phyloP scores from a whole-genome alignment of 1,140 invertebrate genomes.

The Matsumurasca onukii region DNA sequence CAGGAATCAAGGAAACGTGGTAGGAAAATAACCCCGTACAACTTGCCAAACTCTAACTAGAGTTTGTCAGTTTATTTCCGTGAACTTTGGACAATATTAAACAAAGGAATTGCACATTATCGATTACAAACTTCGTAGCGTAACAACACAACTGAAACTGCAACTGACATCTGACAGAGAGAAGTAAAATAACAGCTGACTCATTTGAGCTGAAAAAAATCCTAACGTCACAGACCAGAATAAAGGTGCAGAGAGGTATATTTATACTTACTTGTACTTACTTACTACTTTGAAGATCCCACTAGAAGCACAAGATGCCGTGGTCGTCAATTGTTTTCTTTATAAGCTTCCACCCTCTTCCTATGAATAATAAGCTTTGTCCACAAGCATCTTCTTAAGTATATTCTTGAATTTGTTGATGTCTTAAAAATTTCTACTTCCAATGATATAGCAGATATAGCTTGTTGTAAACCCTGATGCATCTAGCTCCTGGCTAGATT shows the following conservation, averaged over 20 bases:
- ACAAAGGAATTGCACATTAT: background rate
- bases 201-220: background rate
- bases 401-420: too few species aligned
- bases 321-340: background rate
- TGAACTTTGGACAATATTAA: background rate
- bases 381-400: background rate
- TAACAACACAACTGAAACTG: too few species aligned
- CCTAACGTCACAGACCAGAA: background rate
- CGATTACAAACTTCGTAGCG: background rate
- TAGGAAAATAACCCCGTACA: background rate
- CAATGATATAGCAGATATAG: too few species aligned
- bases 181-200: background rate
- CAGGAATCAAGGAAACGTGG: too few species aligned
- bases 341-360: background rate
- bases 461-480: too few species aligned
- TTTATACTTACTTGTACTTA: background rate
- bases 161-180: too few species aligned
- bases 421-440: background rate
- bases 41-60: background rate
- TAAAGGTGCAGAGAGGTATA: background rate
- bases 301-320: too few species aligned
- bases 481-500: too few species aligned
- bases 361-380: background rate
- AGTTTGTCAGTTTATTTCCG: background rate
- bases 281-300: too few species aligned